Base-by-base conservation (phyloP, 2,888 invertebrate species). In the Drosophila mayaguana region DNA sequence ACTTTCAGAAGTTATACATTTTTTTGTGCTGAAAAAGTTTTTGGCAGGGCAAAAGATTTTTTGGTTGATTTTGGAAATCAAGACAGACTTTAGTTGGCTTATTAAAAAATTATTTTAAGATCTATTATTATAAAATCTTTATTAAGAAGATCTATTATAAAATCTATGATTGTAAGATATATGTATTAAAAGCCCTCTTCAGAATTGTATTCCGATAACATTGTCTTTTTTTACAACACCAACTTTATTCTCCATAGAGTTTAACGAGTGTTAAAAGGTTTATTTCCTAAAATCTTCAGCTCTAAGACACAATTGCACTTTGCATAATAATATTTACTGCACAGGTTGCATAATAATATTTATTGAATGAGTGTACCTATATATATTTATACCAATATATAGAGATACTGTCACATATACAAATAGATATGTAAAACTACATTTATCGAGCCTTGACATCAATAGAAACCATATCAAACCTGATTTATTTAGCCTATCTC, bases 401-500 rank as follows among this genome's bases (percentile, higher is more conserved):
- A 8, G 8, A 28, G 8, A 6, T 8, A 28, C 2, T 28, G 28
- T 16, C 8, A 28, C 16, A 28, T 28, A n/a, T 6, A 9, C 11
- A 28, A 28, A n/a, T 28, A 46, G 1, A 9, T 22, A 28, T n/a
- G 11, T 28, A 32, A 12, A 20, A 3, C 1, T 14, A 20, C 7
- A 34, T 51, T 11, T 20, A 7, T 4, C 5, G 16, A 20, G 16
- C 18, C 40, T 32, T 22, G 22, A n/a, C 14, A 38, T 25, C 20
- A 36, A 25, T 42, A 12, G 16, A 12, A 25, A 32, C 7, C 22
- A 62, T 22, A 32, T 48, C 22, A 34, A 46, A 63, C 25, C 16
- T 22, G 28, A 48, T 61, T 61, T 46, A 61, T 34, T 22, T 25
- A 25, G 25, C 12, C 45, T 40, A 43, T 16, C 32, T 56, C 18